Evolutionary conservation across 2,888 invertebrate genomes (phyloP).

Genomic region (Rhynchonema sp.): DNA sequence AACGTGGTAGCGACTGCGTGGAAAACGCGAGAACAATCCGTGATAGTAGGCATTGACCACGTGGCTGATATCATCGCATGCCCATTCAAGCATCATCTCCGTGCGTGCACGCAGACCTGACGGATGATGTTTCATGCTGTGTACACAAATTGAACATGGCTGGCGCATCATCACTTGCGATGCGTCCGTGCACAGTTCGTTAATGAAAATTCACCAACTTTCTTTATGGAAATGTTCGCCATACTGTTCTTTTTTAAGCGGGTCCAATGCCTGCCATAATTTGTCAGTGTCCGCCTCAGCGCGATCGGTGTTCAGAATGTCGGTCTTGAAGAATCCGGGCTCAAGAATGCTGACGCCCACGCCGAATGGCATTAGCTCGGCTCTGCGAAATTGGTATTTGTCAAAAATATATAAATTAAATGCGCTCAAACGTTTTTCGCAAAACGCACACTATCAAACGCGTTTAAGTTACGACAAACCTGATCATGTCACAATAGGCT

Average conservation of each 20-base stretch:
- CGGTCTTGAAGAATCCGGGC: slow-evolving; percentile 20
- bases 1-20: not conserved
- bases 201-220: too few relatives aligned
- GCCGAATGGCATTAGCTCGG: slow-evolving; percentile 14
- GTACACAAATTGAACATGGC: too few relatives aligned
- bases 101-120: too few relatives aligned
- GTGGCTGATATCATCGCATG: not conserved
- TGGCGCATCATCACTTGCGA: too few relatives aligned
- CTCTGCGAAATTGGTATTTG: not conserved
- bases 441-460: too few relatives aligned
- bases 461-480: too few relatives aligned
- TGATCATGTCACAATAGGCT: slow-evolving; percentile 23
- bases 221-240: not conserved
- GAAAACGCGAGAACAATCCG: not conserved
- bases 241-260: not conserved
- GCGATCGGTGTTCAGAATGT: slow-evolving; percentile 7
- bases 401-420: not conserved
- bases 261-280: not conserved
- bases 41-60: not conserved
- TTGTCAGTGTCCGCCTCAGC: not conserved
- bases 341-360: slow-evolving; percentile 17
- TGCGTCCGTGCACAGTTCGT: too few relatives aligned
- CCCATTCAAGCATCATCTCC: not conserved
- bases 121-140: too few relatives aligned
- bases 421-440: not conserved